phyloP scores from a whole-genome alignment of 2,888 invertebrate species.

The Tachystola acroxantha region DNA sequence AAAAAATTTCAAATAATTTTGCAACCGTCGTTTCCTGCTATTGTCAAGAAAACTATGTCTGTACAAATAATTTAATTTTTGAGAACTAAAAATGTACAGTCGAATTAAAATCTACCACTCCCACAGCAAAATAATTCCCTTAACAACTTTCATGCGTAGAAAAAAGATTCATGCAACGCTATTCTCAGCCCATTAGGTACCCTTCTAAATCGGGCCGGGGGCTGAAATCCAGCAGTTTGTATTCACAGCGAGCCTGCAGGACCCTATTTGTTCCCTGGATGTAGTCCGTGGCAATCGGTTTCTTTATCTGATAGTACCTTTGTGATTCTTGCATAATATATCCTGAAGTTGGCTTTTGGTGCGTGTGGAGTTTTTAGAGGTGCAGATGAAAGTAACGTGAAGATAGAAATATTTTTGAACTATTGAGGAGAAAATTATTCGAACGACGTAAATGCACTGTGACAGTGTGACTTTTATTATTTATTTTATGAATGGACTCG shows the following conservation, averaged over 20 bases:
- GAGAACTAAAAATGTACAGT: too few relatives aligned
- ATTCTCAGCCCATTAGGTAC: conserved; percentile 29
- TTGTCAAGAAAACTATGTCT: too few relatives aligned
- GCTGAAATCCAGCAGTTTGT: conserved; percentile 37
- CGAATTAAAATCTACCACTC: too few relatives aligned
- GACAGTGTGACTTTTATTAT: too few relatives aligned
- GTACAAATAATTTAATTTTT: too few relatives aligned
- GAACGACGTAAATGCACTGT: too few relatives aligned
- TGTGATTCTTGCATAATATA: conserved; percentile 14
- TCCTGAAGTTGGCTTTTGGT: neutral
- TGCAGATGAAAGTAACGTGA: neutral
- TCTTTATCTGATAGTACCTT: conserved; percentile 26
- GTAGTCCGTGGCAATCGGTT: conserved; percentile 28
- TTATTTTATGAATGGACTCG: too few relatives aligned
- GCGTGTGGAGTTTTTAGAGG: neutral
- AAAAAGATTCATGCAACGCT: conserved; percentile 5
- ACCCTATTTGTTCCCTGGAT: conserved; percentile 37
- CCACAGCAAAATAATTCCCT: too few relatives aligned
- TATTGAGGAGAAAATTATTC: too few relatives aligned
- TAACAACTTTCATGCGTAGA: too few relatives aligned
- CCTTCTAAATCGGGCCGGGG: conserved; percentile 8
- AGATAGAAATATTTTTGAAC: neutral
- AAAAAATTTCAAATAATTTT: too few relatives aligned
- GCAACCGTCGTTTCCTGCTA: too few relatives aligned
- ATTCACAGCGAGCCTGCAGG: conserved; percentile 27